A percentile compares a stretch with the other conserved stretches of the same genome.
Evolutionary conservation across 2,113 vertebrate genomes (phyloP).

Genomic region (Atrichornis clamosus): DNA sequence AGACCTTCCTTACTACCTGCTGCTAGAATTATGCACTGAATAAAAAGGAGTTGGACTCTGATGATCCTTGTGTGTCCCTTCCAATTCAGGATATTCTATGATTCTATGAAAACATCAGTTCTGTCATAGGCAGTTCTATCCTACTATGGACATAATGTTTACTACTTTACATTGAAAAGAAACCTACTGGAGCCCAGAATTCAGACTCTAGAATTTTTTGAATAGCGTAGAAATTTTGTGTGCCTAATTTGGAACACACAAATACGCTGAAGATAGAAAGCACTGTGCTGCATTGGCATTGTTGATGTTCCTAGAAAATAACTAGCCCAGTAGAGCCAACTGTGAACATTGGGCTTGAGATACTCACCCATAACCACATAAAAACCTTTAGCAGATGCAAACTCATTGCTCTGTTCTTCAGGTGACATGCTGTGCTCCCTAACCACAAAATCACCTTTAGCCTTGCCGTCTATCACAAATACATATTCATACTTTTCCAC

Average conservation of each 20-base stretch:
- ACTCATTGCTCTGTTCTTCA: not conserved
- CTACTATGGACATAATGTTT: not conserved
- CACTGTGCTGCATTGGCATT: accelerated
- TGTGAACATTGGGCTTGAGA: not conserved
- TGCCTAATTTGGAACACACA: not conserved
- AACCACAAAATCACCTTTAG: not conserved
- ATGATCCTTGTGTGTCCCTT: not conserved
- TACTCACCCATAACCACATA: not conserved
- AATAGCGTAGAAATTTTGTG: not conserved
- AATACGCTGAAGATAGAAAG: not conserved
- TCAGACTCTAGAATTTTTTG: not conserved
- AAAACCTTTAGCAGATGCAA: not conserved
- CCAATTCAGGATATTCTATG: not conserved
- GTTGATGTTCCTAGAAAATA: not conserved
- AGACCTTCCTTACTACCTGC: not conserved
- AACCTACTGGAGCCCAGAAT: not conserved
- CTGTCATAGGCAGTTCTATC: not conserved
- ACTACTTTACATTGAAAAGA: not conserved
- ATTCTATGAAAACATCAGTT: not conserved
- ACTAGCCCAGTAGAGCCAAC: not conserved
- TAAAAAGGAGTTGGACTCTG: not conserved
- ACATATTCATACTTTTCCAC: not conserved
- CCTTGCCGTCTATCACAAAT: not conserved
- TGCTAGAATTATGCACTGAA: not conserved
- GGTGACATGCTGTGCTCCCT: not conserved